A percentile compares a stretch with the other conserved stretches of the same genome.
Evolutionary conservation across 2,113 vertebrate species (phyloP).

Genomic region (Raja brachyura): DNA sequence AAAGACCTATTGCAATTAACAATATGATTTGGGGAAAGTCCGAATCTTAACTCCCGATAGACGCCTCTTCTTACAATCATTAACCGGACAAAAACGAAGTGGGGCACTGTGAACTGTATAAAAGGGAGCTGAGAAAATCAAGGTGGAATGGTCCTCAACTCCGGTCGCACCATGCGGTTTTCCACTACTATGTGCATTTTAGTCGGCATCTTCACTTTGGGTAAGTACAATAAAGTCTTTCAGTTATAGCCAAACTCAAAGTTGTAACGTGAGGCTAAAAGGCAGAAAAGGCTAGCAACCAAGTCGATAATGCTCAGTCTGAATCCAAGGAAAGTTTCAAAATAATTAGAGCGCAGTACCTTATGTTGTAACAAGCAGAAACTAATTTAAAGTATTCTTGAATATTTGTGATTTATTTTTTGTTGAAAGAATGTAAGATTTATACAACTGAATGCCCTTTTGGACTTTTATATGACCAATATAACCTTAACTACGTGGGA

Average conservation of each 20-base stretch:
- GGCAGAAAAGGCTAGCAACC: background rate
- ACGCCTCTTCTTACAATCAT: background rate
- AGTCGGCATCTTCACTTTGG: slow-evolving; percentile 3
- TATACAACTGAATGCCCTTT: background rate
- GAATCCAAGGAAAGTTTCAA: background rate
- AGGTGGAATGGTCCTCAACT: too few relatives aligned
- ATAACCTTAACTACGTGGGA: background rate
- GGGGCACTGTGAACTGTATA: background rate
- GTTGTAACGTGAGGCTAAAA: slow-evolving; percentile 20
- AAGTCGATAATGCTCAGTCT: slow-evolving; percentile 8
- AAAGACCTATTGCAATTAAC: background rate
- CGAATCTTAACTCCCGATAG: background rate
- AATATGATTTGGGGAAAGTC: background rate
- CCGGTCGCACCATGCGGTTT: background rate
- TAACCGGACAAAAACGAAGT: background rate
- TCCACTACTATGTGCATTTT: background rate
- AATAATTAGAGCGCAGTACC: background rate
- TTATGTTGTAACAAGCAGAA: background rate
- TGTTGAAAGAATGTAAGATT: background rate
- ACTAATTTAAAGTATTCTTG: background rate
- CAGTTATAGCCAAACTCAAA: background rate
- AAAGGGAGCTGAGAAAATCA: background rate
- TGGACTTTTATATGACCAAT: background rate
- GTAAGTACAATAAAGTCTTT: slow-evolving; percentile 28
- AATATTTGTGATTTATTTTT: background rate